Conservation (phyloP, 2,113 vertebrate genomes). For the Sigmodon hispidus region DNA sequence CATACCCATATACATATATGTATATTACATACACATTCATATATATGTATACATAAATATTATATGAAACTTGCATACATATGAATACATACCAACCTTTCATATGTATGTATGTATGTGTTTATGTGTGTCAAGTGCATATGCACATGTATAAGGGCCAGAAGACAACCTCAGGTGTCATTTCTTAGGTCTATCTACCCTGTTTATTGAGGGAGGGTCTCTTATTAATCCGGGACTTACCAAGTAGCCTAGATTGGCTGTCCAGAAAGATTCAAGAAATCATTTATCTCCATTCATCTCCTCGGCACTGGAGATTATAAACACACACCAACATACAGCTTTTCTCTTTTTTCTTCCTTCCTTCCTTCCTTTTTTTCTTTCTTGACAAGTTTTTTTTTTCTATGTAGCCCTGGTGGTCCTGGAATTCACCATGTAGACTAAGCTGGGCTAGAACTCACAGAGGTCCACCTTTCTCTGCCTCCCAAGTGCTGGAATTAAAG, state of each 20-base stretch:
- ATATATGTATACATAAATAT: not conserved
- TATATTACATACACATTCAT: not conserved
- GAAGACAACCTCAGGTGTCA: not conserved
- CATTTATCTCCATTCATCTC: not conserved
- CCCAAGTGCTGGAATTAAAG: not conserved
- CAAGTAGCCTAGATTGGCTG: not conserved
- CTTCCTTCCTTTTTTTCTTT: too few species aligned
- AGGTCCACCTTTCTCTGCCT: not conserved
- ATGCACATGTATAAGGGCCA: not conserved
- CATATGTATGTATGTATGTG: not conserved
- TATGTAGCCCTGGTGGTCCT: not conserved
- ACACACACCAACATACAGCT: not conserved
- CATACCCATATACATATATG: not conserved
- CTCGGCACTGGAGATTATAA: not conserved
- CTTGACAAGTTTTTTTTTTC: not conserved
- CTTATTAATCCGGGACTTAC: not conserved
- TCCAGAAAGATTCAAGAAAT: not conserved
- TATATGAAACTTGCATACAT: not conserved
- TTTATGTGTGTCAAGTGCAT: not conserved
- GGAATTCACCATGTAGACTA: not conserved
- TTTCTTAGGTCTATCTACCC: not conserved
- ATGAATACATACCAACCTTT: too few species aligned
- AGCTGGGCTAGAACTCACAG: not conserved
- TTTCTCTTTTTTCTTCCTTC: fast-evolving
- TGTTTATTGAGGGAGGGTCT: not conserved